A percentile compares a stretch with the other conserved stretches of the same genome.
Evolutionary conservation across 2,797 vertebrate species (phyloP).

Genomic region (Saguinus oedipus): DNA sequence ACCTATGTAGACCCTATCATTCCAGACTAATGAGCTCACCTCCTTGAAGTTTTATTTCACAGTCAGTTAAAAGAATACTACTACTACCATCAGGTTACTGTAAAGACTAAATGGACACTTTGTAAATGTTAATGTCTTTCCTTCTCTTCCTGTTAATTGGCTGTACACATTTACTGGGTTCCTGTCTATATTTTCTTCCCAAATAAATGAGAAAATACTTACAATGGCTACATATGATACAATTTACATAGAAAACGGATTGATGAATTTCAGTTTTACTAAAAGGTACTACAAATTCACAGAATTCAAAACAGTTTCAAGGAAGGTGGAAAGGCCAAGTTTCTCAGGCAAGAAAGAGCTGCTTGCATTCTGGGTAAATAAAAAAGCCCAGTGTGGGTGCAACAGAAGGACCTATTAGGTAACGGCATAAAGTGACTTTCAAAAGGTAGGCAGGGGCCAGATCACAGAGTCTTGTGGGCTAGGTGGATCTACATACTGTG

Average conservation of each 20-base stretch:
- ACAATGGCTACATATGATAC: not conserved
- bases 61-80: not conserved
- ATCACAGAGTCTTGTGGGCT: fast-evolving
- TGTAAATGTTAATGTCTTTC: not conserved
- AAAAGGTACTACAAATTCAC: not conserved
- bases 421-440: not conserved
- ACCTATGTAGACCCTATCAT: not conserved
- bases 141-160: not conserved
- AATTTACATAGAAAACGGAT: not conserved
- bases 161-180: not conserved
- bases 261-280: not conserved
- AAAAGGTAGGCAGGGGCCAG: not conserved
- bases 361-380: not conserved
- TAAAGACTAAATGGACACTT: not conserved
- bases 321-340: not conserved
- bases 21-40: not conserved
- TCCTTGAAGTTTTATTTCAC: not conserved
- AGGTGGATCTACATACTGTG: not conserved
- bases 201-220: slow-evolving; percentile 35
- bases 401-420: fast-evolving
- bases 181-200: not conserved
- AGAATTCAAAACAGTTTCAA: not conserved
- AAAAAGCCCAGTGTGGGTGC: not conserved
- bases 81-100: fast-evolving
- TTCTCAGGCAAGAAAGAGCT: not conserved